A percentile compares a stretch with the other conserved stretches of the same genome.
These are phyloP conservation scores for Fukomys damarensis DNA, from an alignment of 2,113 vertebrate genomes.

Conservation along the genomic window DNA sequence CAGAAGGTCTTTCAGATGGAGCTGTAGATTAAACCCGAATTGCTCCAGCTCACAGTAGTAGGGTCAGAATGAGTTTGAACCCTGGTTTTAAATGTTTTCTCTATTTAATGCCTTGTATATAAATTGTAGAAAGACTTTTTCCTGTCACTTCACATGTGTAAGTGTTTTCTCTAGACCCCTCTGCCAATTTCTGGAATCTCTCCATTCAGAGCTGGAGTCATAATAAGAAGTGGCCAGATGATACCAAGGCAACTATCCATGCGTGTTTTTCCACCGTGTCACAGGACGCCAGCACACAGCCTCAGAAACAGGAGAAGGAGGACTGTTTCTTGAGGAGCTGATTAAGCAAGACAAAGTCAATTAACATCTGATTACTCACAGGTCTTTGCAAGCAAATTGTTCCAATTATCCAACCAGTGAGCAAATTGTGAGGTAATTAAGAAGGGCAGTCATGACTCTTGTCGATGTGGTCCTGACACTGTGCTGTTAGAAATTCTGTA, in stretches of 20 bases:
- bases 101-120: not conserved
- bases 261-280: slow-evolving; percentile 65
- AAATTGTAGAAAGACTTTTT: slow-evolving; percentile 13
- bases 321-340: slow-evolving; percentile 77
- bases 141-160: slow-evolving; percentile 35
- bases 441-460: slow-evolving; percentile 77
- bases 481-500: not conserved
- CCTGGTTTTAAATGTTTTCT: not conserved
- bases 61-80: not conserved
- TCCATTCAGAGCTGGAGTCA: slow-evolving; percentile 53
- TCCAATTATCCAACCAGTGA: slow-evolving; percentile 85
- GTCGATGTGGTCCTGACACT: slow-evolving; percentile 34
- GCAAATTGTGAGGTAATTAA: slow-evolving; percentile 88
- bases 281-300: slow-evolving; percentile 56
- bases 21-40: not conserved
- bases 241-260: slow-evolving; percentile 56
- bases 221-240: slow-evolving; percentile 56
- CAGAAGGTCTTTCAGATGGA: accelerated
- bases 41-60: not conserved
- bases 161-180: slow-evolving; percentile 51
- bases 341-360: slow-evolving; percentile 87
- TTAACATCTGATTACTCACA: slow-evolving; percentile 85
- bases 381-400: slow-evolving; percentile 86
- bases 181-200: slow-evolving; percentile 65
- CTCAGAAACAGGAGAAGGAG: slow-evolving; percentile 74